Evolutionary conservation across 2,888 invertebrate genomes (phyloP).

Genomic region (Selenia dentaria): DNA sequence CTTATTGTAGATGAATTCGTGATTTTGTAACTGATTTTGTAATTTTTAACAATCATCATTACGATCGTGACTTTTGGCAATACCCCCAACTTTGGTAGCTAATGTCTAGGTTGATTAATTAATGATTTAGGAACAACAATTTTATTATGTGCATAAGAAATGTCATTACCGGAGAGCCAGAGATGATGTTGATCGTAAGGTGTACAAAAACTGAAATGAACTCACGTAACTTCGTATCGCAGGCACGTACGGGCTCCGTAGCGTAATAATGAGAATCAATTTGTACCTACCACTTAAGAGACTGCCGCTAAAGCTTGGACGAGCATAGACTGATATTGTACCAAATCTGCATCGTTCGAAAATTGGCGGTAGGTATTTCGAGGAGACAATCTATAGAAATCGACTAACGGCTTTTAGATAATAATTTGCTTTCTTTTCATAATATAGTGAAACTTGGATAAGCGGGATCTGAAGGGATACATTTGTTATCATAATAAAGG

Average conservation of each 20-base stretch:
- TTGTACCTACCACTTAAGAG: constrained; percentile 16
- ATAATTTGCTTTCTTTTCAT: no score
- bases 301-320: constrained; percentile 4
- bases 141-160: not conserved
- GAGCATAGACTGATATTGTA: constrained; percentile 5
- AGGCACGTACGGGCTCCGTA: constrained; percentile 12
- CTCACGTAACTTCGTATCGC: constrained; percentile 20
- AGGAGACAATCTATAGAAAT: no score
- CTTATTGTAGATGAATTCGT: constrained; percentile 18
- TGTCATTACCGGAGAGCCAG: constrained; percentile 1
- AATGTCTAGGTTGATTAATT: constrained; percentile 8
- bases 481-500: no score
- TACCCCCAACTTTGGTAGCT: constrained; percentile 8
- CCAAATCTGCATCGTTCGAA: not conserved
- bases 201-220: constrained; percentile 22
- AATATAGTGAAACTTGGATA: no score
- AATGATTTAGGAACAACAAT: constrained; percentile 2
- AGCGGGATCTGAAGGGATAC: no score
- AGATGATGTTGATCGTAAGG: constrained; percentile 3
- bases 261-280: constrained; percentile 21
- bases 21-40: no score
- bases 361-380: no score
- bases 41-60: constrained; percentile 22
- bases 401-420: no score
- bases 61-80: constrained; percentile 12